Evolutionary conservation across 37 sponge, comb jelly and placozoan genomes (phyloP), one percentile per base, ranked within the genome.

Genomic region (Agelas oroides): DNA sequence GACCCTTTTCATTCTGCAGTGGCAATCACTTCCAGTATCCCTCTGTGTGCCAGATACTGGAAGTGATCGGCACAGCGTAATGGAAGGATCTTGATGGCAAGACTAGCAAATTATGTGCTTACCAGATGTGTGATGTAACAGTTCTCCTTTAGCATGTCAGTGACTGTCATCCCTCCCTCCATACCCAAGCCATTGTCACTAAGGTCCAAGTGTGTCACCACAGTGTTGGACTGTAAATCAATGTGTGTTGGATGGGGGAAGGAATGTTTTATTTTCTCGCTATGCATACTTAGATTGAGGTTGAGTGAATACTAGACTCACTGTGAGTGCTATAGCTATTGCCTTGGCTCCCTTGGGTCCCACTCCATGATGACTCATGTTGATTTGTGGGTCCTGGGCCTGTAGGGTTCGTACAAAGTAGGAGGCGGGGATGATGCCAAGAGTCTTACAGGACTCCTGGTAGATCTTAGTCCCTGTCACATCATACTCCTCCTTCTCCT

Each of bases 321-420:
- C 96, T 11, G 83, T 82, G 12, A 99, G 72, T 21, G 97, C 82
- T 1, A 93, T 59, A 46, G 92, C 89, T 34, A 99, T 89, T 11
- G 99, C 99, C 71, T 97, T 99, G 53, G 97, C 89, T 65, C 99
- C 99, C 62, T 88, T 97, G 24, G 94, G 78, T 41, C 99, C 99
- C 20, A 99, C 25, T 0, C 97, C 95, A 72, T 96, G 95, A 71
- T 99, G 99, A 15, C 60, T 82, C 83, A 99, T 74, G 21, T 83
- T 76, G 57, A 97, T 89, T 53, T 91, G 76, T 1, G 87, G 20
- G 62, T 80, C 65, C 18, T 77, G 54, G 35, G 65, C 65, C 39
- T 87, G 76, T 13, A 95, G 53, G 32, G 31, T 79, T 1, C 92
- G 77, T 25, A 95, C 25, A 69, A 99, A 95, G 74, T 89, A 89